Evolutionary conservation across 2,888 invertebrate genomes (phyloP).

Genomic region (Therioaphis trifolii): DNA sequence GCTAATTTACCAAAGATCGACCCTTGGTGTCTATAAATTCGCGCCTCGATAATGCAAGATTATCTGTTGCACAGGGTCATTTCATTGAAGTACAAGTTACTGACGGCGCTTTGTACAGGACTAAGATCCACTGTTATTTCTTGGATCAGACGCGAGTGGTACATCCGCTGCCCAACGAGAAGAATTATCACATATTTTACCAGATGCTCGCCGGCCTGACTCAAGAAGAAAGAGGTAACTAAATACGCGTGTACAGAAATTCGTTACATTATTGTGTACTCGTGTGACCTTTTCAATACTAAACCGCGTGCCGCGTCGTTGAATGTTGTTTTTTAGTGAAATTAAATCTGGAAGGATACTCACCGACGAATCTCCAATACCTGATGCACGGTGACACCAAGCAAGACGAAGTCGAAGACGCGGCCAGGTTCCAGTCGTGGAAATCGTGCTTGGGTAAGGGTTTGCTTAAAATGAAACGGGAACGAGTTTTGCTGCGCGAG

Average conservation of each 20-base stretch:
- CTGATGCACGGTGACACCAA: slow-evolving; percentile 80
- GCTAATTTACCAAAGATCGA: too few relatives aligned
- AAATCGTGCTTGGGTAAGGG: slow-evolving; percentile 81
- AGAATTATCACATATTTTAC: slow-evolving; percentile 97
- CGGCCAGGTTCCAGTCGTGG: slow-evolving; percentile 88
- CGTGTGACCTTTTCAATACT: neutral
- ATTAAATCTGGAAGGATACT: slow-evolving; percentile 87
- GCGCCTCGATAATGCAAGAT: neutral
- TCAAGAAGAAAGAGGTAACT: slow-evolving; percentile 80
- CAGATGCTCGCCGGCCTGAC: slow-evolving; percentile 92
- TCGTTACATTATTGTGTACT: too few relatives aligned
- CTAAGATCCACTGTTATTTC: slow-evolving; percentile 96
- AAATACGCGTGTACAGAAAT: too few relatives aligned
- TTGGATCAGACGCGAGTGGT: slow-evolving; percentile 93
- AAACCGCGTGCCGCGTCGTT: neutral
- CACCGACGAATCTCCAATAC: slow-evolving; percentile 84
- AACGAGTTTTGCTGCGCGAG: neutral
- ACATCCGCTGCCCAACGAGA: slow-evolving; percentile 84
- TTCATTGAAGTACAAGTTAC: slow-evolving; percentile 97
- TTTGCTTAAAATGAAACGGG: neutral
- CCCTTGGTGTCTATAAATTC: neutral
- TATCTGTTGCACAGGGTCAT: slow-evolving; percentile 78
- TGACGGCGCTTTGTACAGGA: slow-evolving; percentile 92
- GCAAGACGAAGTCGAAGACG: slow-evolving; percentile 80
- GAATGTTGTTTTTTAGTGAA: slow-evolving; percentile 72